These are phyloP conservation scores for Malachius bipustulatus DNA, from an alignment of 2,888 invertebrate species.

Conservation along the genomic window DNA sequence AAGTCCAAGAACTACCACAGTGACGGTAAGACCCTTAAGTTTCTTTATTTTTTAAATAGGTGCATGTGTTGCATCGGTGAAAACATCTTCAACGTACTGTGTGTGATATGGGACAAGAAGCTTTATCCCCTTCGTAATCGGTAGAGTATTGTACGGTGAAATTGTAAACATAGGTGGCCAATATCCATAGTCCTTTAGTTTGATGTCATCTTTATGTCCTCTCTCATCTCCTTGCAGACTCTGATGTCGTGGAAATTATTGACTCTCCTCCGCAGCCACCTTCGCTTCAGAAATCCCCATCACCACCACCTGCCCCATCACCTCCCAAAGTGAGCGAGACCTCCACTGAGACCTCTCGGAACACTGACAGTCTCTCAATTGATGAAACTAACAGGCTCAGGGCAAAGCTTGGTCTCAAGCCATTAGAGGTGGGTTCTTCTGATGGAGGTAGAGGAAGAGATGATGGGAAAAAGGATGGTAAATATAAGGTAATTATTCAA, in stretches of 20 bases:
- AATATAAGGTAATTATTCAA: no score
- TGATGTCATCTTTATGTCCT: no score
- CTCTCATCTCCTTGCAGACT: conserved; percentile 25
- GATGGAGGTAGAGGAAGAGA: conserved; percentile 25
- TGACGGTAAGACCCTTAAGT: conserved; percentile 47
- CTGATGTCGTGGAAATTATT: conserved; percentile 32
- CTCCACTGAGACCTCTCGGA: conserved; percentile 29
- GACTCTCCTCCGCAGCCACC: conserved; percentile 28
- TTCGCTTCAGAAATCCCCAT: conserved; percentile 23
- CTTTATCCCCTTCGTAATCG: no score
- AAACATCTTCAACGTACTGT: not conserved
- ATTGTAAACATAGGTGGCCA: no score
- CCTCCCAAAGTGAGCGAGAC: not conserved
- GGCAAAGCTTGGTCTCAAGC: conserved; percentile 87
- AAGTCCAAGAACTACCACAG: conserved; percentile 37
- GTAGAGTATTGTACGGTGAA: no score
- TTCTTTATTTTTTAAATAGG: not conserved
- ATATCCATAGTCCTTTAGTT: no score
- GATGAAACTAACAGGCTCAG: conserved; percentile 81
- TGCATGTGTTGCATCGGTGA: conserved; percentile 1
- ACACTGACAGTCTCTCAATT: conserved; percentile 55
- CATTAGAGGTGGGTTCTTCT: conserved; percentile 57
- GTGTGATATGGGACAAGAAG: no score
- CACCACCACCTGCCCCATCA: not conserved
- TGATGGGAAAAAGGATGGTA: conserved; percentile 45